phyloP scores from a whole-genome alignment of 2,888 invertebrate genomes.

The Andrena dorsata region DNA sequence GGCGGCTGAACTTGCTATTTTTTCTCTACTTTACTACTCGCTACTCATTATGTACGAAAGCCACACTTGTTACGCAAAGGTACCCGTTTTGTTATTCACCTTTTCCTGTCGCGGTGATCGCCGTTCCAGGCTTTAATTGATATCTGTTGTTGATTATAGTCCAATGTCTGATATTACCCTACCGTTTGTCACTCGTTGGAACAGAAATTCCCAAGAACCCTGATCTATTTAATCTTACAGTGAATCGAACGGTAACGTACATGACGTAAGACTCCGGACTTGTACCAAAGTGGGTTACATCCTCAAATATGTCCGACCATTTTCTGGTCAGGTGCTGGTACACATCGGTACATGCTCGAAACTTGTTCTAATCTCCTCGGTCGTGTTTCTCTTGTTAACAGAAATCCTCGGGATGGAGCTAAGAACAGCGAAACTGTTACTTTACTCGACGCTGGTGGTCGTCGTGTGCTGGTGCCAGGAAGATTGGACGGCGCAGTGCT shows the following conservation, averaged over 20 bases:
- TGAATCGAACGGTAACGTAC: no score
- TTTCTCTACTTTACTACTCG: neutral
- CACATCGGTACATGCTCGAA: neutral
- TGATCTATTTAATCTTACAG: neutral
- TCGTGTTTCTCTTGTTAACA: constrained; percentile 65
- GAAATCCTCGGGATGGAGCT: constrained; percentile 76
- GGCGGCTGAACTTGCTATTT: neutral
- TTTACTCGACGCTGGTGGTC: constrained; percentile 76
- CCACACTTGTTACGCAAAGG: neutral
- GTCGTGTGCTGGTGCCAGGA: constrained; percentile 84
- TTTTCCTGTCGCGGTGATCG: neutral
- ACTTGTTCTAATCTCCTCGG: constrained; percentile 42
- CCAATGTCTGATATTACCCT: no score
- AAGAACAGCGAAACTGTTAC: constrained; percentile 65
- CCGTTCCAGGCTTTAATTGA: no score
- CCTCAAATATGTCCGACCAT: neutral
- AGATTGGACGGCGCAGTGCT: constrained; percentile 87
- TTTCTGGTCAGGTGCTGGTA: neutral
- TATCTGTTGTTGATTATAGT: no score
- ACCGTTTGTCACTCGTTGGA: no score
- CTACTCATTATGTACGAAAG: neutral
- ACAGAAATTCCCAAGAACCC: neutral
- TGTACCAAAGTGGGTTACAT: neutral
- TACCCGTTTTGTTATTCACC: neutral
- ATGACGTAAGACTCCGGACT: neutral